Conservation (phyloP, 1,140 invertebrate genomes). For the Bombus picipes region DNA sequence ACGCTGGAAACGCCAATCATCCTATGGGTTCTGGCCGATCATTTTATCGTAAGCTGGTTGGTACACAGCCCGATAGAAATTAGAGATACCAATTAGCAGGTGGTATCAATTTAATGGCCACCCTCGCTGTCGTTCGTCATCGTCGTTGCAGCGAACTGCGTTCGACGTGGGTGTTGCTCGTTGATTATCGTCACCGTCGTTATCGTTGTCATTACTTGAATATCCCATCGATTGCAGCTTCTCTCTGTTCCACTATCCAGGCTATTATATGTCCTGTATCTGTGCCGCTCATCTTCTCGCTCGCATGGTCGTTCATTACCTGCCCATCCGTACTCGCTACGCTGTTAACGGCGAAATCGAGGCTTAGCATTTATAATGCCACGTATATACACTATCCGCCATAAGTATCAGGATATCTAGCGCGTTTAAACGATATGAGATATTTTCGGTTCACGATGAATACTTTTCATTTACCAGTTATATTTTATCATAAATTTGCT, state of each 20-base stretch:
- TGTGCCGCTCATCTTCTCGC: neutral
- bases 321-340: constrained; percentile 15
- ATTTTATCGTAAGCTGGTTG: constrained; percentile 41
- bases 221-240: constrained; percentile 54
- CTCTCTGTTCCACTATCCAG: neutral
- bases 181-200: constrained; percentile 66
- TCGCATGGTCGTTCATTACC: constrained; percentile 40
- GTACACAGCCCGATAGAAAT: constrained; percentile 53
- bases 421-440: too few species aligned
- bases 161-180: constrained; percentile 53
- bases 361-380: constrained; percentile 35
- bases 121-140: constrained; percentile 59
- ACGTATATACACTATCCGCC: neutral
- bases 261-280: constrained; percentile 4
- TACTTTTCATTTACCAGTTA: too few species aligned
- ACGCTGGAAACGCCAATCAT: neutral
- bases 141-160: constrained; percentile 47
- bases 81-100: constrained; percentile 67
- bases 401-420: neutral
- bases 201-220: constrained; percentile 69
- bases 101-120: constrained; percentile 65
- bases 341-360: constrained; percentile 18
- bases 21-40: constrained; percentile 5
- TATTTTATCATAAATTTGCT: too few species aligned
- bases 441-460: too few species aligned